These are phyloP conservation scores for Melospiza melodia DNA, from an alignment of 2,113 vertebrate genomes.

Conservation along the genomic window DNA sequence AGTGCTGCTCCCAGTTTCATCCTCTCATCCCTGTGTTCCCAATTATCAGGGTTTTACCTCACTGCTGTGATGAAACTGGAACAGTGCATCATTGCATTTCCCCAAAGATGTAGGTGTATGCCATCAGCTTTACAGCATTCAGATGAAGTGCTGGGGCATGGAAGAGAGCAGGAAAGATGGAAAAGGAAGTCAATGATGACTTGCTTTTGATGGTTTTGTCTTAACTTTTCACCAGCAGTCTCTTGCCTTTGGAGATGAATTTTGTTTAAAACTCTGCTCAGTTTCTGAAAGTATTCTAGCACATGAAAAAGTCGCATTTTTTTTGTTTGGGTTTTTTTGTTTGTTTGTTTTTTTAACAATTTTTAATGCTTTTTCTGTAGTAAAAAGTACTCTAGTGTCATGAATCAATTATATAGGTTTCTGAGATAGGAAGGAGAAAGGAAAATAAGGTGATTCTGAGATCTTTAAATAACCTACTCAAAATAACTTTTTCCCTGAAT, in stretches of 20 bases:
- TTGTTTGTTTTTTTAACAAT: background rate
- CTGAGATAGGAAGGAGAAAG: background rate
- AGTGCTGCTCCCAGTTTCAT: background rate
- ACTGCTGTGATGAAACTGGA: background rate
- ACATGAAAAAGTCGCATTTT: background rate
- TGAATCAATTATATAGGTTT: background rate
- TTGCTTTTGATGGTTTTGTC: background rate
- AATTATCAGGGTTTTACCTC: background rate
- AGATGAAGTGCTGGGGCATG: background rate
- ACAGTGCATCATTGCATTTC: background rate
- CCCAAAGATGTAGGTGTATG: background rate
- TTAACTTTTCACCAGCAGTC: background rate
- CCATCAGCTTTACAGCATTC: background rate
- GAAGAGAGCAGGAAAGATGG: background rate
- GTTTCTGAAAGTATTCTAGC: background rate
- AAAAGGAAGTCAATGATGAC: background rate
- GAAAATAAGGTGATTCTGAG: background rate
- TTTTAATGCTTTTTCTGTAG: background rate
- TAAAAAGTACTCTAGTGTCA: background rate
- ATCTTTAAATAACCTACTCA: conserved; percentile 9
- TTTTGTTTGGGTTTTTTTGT: background rate
- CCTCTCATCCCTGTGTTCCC: background rate
- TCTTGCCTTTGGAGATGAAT: background rate
- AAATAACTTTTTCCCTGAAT: background rate
- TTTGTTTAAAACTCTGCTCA: background rate